phyloP scores from a whole-genome alignment of 2,113 vertebrate genomes.

The Chunga burmeisteri region DNA sequence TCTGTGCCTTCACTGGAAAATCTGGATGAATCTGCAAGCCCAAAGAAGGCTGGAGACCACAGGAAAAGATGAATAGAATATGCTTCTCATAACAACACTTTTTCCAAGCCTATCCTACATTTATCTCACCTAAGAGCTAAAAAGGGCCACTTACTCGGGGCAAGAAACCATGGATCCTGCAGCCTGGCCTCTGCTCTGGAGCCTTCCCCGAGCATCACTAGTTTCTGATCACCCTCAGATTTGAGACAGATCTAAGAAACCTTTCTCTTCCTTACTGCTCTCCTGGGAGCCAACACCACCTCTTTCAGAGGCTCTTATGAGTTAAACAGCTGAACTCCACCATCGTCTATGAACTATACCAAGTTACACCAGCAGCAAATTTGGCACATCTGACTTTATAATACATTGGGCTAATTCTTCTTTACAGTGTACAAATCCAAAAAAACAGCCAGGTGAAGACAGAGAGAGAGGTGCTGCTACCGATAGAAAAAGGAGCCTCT shows the following conservation, averaged over 20 bases:
- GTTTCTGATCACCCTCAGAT: background rate
- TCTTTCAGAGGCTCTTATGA: background rate
- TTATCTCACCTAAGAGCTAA: background rate
- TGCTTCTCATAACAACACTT: background rate
- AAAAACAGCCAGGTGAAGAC: background rate
- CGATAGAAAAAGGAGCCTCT: background rate
- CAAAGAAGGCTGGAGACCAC: background rate
- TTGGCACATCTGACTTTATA: background rate
- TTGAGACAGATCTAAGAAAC: background rate
- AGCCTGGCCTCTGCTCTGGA: background rate
- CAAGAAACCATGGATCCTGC: background rate
- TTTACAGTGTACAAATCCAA: background rate
- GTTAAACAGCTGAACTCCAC: background rate
- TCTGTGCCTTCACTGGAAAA: background rate
- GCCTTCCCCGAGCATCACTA: background rate
- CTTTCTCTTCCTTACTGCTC: background rate
- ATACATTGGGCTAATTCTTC: background rate
- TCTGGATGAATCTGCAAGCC: background rate
- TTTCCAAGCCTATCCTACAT: background rate
- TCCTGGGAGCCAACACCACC: background rate
- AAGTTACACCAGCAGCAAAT: background rate
- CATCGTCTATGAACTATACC: background rate
- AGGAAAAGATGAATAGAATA: background rate
- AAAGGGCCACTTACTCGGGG: background rate
- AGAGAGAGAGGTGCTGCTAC: background rate